phyloP scores from a whole-genome alignment of 2,113 vertebrate species.

The Hiodon alosoides region DNA sequence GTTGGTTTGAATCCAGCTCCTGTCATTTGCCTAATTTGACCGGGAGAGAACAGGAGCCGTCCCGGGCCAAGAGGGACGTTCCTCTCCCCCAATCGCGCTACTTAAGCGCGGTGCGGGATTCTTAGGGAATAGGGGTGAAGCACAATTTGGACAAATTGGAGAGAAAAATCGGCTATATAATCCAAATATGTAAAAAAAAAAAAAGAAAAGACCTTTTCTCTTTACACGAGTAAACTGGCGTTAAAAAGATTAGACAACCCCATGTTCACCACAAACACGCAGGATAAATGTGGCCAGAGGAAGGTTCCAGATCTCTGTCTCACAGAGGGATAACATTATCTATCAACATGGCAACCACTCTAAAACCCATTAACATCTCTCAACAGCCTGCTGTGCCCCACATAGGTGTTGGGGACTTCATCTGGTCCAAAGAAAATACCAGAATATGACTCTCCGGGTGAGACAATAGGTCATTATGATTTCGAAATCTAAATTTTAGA shows the following conservation, averaged over 20 bases:
- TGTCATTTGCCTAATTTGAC: no score
- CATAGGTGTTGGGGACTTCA: slow-evolving; percentile 4
- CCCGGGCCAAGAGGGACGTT: no score
- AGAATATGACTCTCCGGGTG: background rate
- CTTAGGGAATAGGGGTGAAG: no score
- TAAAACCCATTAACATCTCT: slow-evolving; percentile 29
- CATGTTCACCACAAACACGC: background rate
- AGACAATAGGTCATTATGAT: no score
- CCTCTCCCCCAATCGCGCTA: no score
- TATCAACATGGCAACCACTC: background rate
- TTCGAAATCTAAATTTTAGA: no score
- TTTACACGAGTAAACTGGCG: background rate
- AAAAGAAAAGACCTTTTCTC: background rate
- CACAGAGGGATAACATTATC: background rate
- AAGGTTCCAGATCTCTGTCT: slow-evolving; percentile 17
- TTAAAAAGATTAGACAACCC: background rate
- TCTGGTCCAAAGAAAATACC: slow-evolving; percentile 3
- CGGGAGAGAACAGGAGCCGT: no score
- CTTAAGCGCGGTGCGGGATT: no score
- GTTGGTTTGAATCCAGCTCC: no score
- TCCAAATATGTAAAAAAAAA: no score
- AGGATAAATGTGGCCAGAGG: background rate
- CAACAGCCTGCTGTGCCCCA: background rate
- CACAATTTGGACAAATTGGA: no score
- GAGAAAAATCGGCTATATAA: no score